These are phyloP conservation scores for Proisotoma minuta DNA, from an alignment of 2,888 invertebrate species.

Conservation along the genomic window DNA sequence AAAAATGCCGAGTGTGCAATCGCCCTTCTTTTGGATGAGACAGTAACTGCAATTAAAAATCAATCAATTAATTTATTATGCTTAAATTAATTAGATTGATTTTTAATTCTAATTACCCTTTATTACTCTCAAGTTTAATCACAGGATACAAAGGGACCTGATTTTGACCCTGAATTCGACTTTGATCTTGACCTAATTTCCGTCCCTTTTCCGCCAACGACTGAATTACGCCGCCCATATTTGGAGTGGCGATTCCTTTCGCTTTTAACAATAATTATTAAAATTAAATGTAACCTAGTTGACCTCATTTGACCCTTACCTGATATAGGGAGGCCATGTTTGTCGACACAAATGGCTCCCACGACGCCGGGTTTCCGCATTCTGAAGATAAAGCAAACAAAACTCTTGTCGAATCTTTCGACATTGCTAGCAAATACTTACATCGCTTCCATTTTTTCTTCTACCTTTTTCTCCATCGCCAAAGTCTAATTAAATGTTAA, in stretches of 20 bases:
- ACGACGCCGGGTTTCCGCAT: slow-evolving; percentile 41
- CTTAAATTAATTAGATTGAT: no score
- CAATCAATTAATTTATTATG: not conserved
- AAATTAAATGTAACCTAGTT: not conserved
- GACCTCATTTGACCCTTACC: slow-evolving; percentile 23
- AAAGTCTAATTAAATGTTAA: no score
- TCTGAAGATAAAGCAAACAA: slow-evolving; percentile 13
- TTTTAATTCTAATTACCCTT: no score
- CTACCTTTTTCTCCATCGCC: slow-evolving; percentile 37
- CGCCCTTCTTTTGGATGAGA: slow-evolving; percentile 46
- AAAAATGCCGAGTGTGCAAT: slow-evolving; percentile 45
- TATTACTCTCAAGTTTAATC: slow-evolving; percentile 45
- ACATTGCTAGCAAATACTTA: slow-evolving; percentile 13
- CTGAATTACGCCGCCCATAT: slow-evolving; percentile 44
- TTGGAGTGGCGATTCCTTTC: slow-evolving; percentile 31
- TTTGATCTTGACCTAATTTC: slow-evolving; percentile 47
- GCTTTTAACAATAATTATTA: slow-evolving; percentile 6
- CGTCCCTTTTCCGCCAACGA: slow-evolving; percentile 44
- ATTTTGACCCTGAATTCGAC: no score
- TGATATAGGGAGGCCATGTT: slow-evolving; percentile 40
- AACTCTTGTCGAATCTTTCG: not conserved
- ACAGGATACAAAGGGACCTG: slow-evolving; percentile 41
- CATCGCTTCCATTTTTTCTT: slow-evolving; percentile 38
- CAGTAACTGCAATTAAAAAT: slow-evolving; percentile 41
- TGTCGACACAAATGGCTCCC: slow-evolving; percentile 44